These are phyloP conservation scores for Hyla sarda DNA, from an alignment of 2,113 vertebrate genomes.

Conservation along the genomic window DNA sequence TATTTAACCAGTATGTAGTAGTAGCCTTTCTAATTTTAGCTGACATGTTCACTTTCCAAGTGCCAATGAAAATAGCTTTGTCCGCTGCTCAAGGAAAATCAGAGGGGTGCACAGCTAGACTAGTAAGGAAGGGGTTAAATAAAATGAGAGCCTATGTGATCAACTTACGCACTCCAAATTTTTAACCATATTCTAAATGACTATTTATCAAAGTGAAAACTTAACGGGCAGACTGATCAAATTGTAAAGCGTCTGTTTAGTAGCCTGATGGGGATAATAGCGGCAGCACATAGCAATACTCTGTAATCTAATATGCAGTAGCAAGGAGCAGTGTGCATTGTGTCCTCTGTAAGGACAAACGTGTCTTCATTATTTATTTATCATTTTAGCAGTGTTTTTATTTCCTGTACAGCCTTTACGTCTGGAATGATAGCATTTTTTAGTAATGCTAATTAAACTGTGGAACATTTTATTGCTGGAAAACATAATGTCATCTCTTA, in stretches of 20 bases:
- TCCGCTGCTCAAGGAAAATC: neutral
- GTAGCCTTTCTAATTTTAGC: neutral
- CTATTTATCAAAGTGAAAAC: neutral
- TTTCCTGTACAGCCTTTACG: neutral
- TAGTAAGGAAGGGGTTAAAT: neutral
- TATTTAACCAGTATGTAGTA: neutral
- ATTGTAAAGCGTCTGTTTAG: conserved; percentile 1
- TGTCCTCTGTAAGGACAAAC: conserved; percentile 4
- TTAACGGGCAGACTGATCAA: neutral
- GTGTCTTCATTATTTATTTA: conserved; percentile 18
- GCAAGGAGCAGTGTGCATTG: neutral
- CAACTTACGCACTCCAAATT: neutral
- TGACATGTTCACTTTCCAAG: neutral
- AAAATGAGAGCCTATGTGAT: neutral
- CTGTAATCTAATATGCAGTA: conserved; percentile 5
- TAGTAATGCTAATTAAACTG: conserved; percentile 3
- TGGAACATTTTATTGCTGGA: conserved; percentile 21
- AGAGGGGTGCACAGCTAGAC: neutral
- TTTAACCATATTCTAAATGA: neutral
- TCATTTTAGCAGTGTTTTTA: neutral
- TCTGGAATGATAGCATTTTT: conserved; percentile 15
- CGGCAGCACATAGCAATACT: neutral
- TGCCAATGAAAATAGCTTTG: neutral
- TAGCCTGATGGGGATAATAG: neutral
- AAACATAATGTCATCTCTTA: conserved; percentile 34